A percentile compares a stretch with the other conserved stretches of the same genome.
These are phyloP conservation scores for Papilio glaucus DNA, from an alignment of 1,140 invertebrate species.

Conservation along the genomic window DNA sequence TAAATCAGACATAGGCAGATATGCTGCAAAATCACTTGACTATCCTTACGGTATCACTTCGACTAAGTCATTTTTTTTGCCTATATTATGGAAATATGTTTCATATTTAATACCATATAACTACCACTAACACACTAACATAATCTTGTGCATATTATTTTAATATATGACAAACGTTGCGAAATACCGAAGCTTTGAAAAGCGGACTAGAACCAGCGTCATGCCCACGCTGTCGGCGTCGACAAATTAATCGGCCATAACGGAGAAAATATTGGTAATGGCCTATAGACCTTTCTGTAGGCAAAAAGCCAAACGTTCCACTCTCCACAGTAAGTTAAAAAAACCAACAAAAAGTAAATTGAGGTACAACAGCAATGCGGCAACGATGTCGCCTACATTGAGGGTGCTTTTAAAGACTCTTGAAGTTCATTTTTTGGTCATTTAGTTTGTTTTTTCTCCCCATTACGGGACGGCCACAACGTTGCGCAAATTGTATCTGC, in stretches of 20 bases:
- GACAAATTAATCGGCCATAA: constrained; percentile 67
- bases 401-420: constrained; percentile 37
- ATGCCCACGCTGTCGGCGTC: constrained; percentile 46
- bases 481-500: constrained; percentile 9
- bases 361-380: constrained; percentile 37
- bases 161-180: constrained; percentile 7
- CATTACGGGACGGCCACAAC: constrained; percentile 26
- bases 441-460: constrained; percentile 36
- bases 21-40: too few relatives aligned
- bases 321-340: constrained; percentile 38
- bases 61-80: too few relatives aligned
- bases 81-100: too few relatives aligned
- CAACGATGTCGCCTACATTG: constrained; percentile 36
- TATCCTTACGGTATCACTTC: too few relatives aligned
- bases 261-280: constrained; percentile 56
- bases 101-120: too few relatives aligned
- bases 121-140: too few relatives aligned
- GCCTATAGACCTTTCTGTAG: constrained; percentile 46
- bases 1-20: too few relatives aligned
- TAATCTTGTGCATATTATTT: not conserved
- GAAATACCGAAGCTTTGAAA: constrained; percentile 42
- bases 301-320: constrained; percentile 47
- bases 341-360: constrained; percentile 34
- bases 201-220: constrained; percentile 42
- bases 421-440: constrained; percentile 37